Evolutionary conservation across 53 echinoderm and acorn worm genomes (phyloP).

Genomic region (Stichopus horrens): DNA sequence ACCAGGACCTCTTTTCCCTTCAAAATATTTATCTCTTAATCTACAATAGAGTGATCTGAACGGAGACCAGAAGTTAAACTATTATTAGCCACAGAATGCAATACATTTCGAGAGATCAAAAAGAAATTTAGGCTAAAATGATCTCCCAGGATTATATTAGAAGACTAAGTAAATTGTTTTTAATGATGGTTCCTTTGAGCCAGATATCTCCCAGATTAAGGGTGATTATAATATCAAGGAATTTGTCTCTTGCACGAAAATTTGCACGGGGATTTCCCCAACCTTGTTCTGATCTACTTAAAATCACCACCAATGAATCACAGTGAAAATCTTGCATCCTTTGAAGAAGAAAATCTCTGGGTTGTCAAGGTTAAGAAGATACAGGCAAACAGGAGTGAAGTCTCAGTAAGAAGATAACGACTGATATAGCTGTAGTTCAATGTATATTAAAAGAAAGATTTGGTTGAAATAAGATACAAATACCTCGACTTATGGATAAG

Average conservation of each 20-base stretch:
- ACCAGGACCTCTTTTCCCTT: constrained; percentile 15
- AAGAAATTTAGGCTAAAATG: constrained; percentile 37
- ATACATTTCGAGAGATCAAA: constrained; percentile 4
- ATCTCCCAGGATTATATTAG: neutral
- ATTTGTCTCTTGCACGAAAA: neutral
- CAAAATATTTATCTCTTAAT: neutral
- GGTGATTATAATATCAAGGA: no score
- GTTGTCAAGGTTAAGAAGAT: neutral
- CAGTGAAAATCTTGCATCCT: neutral
- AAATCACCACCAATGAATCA: constrained; percentile 30
- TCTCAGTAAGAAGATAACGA: no score
- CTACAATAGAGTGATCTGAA: constrained; percentile 48
- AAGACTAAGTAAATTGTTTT: neutral
- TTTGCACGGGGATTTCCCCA: neutral
- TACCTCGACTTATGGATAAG: no score
- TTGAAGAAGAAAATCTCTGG: neutral
- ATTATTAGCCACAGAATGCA: constrained; percentile 5
- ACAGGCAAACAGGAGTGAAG: neutral
- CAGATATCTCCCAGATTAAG: constrained; percentile 9
- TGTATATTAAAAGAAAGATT: no score
- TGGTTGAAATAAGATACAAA: no score
- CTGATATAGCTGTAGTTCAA: no score
- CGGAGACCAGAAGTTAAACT: neutral
- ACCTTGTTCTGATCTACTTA: constrained; percentile 13
- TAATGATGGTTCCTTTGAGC: neutral